Conservation (phyloP, 2,113 vertebrate species). For the Pongo pygmaeus region DNA sequence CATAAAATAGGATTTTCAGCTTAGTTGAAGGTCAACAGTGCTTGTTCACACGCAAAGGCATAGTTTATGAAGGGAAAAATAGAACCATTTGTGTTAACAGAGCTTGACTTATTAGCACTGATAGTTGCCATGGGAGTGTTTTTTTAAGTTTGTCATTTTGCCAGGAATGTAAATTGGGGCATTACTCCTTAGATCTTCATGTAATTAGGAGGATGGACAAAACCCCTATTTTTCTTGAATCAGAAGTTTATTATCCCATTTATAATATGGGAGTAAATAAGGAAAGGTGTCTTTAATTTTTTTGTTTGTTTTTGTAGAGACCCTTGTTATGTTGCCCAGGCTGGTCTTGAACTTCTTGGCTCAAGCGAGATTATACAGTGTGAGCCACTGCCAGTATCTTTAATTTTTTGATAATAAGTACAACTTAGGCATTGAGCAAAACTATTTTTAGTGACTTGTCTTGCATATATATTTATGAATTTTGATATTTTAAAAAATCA, state of each 20-base stretch:
- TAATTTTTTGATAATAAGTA: not conserved
- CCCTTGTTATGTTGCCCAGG: not conserved
- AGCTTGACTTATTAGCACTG: not conserved
- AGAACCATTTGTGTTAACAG: not conserved
- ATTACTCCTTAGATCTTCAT: not conserved
- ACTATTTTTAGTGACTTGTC: slow-evolving; percentile 19
- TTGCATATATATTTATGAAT: not conserved
- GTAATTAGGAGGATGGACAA: not conserved
- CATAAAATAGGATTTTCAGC: not conserved
- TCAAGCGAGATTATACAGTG: not conserved
- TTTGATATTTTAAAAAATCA: not conserved
- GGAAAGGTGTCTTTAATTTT: not conserved
- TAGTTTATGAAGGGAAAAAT: not conserved
- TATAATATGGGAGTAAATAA: not conserved
- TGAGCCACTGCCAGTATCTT: not conserved
- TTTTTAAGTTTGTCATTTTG: slow-evolving; percentile 26
- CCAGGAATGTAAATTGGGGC: not conserved
- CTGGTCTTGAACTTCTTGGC: not conserved
- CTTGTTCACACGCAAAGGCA: not conserved
- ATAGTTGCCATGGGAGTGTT: not conserved
- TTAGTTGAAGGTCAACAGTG: not conserved
- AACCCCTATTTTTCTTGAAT: not conserved
- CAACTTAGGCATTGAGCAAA: not conserved
- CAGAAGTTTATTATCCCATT: not conserved
- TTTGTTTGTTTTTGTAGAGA: not conserved